phyloP scores from a whole-genome alignment of 1,140 invertebrate species.

The Aphelenchoides besseyi region DNA sequence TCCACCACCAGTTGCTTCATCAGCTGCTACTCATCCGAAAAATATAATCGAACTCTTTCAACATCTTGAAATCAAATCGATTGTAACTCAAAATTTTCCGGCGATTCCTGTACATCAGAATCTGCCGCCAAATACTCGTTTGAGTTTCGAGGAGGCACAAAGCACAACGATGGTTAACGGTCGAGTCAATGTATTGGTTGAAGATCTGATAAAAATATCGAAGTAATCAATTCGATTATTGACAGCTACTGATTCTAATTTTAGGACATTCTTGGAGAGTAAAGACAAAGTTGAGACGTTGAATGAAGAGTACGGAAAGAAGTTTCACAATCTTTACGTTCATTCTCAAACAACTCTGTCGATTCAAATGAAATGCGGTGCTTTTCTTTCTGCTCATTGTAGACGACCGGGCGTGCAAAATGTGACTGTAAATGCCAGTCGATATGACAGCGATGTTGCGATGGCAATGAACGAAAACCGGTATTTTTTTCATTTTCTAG shows the following conservation, averaged over 20 bases:
- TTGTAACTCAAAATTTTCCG: constrained; percentile 27
- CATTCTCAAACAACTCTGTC: constrained; percentile 19
- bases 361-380: constrained; percentile 33
- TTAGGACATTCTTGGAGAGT: constrained; percentile 34
- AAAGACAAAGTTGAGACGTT: constrained; percentile 35
- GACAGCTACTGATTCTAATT: too few relatives aligned
- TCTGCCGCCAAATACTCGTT: constrained; percentile 16
- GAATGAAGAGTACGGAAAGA: constrained; percentile 32
- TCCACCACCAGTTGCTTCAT: constrained; percentile 17
- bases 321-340: constrained; percentile 30
- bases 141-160: constrained; percentile 9
- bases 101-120: constrained; percentile 32
- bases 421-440: constrained; percentile 25
- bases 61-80: neutral
- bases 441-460: constrained; percentile 33
- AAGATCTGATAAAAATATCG: constrained; percentile 32
- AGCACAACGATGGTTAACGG: constrained; percentile 12
- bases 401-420: constrained; percentile 12
- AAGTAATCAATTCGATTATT: too few relatives aligned
- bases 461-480: constrained; percentile 44
- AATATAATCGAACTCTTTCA: neutral
- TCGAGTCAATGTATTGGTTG: constrained; percentile 27
- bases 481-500: too few relatives aligned
- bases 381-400: constrained; percentile 30
- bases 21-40: neutral